Percentiles rank a stretch among this genome's conserved stretches.
Conservation (phyloP, 64 coral and sea anemone species). For the Acropora tenuis region DNA sequence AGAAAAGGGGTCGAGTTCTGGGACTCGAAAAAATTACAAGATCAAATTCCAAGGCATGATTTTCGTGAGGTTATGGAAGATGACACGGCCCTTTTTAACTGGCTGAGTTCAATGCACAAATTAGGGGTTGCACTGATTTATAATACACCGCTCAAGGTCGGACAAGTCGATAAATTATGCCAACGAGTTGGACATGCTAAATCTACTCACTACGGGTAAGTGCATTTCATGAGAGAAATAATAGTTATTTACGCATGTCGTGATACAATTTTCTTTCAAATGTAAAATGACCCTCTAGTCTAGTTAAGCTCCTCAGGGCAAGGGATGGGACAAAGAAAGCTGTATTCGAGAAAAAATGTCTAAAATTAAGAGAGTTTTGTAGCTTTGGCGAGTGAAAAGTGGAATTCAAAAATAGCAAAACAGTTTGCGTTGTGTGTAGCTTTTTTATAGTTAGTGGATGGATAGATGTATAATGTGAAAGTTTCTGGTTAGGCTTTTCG, state of each 20-base stretch:
- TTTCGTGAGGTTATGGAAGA: slow-evolving; percentile 50
- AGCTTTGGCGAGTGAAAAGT: too few species aligned
- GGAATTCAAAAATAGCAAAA: too few species aligned
- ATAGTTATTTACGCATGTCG: not conserved
- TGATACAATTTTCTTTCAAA: too few species aligned
- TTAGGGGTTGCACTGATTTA: slow-evolving; percentile 43
- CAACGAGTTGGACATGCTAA: slow-evolving; percentile 43
- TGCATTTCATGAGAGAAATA: not conserved
- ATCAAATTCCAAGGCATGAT: slow-evolving; percentile 19
- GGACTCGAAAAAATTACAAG: slow-evolving; percentile 7
- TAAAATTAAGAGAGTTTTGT: too few species aligned
- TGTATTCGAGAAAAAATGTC: too few species aligned
- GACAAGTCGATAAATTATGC: slow-evolving; percentile 28
- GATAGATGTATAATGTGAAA: too few species aligned
- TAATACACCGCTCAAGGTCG: slow-evolving; percentile 20
- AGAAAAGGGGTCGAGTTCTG: slow-evolving; percentile 12
- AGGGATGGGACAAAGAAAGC: too few species aligned
- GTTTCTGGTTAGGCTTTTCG: too few species aligned
- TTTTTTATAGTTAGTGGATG: too few species aligned
- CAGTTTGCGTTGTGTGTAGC: too few species aligned
- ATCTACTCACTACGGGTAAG: slow-evolving; percentile 68
- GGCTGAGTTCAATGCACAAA: slow-evolving; percentile 36
- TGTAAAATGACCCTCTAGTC: too few species aligned
- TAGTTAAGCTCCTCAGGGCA: too few species aligned
- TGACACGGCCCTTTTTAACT: slow-evolving; percentile 29